Conservation (phyloP, 2,797 vertebrate species). For the Lates japonicus region DNA sequence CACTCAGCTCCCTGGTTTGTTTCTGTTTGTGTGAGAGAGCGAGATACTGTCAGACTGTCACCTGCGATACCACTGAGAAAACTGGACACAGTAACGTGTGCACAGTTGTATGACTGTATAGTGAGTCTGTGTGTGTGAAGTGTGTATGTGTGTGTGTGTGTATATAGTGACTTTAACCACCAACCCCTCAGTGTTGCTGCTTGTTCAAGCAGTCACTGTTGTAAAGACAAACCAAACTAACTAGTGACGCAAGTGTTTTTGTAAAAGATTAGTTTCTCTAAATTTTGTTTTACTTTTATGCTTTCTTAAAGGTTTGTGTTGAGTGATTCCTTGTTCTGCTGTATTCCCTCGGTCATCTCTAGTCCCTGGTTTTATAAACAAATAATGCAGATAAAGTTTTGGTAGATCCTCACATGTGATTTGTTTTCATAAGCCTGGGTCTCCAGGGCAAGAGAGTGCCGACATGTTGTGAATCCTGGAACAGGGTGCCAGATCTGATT, state of each 20-base stretch:
- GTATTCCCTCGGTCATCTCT: conserved; percentile 53
- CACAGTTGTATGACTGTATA: conserved; percentile 61
- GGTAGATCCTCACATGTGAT: conserved; percentile 44
- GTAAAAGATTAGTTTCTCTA: conserved; percentile 75
- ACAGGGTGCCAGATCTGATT: not conserved
- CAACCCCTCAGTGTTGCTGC: conserved; percentile 68
- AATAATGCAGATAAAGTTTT: conserved; percentile 50
- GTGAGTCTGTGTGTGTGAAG: conserved; percentile 23
- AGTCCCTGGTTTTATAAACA: conserved; percentile 64
- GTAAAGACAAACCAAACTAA: conserved; percentile 74
- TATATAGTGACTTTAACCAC: conserved; percentile 73
- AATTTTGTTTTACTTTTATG: conserved; percentile 72
- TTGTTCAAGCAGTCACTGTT: conserved; percentile 60
- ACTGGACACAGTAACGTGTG: conserved; percentile 63
- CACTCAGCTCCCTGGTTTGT: conserved; percentile 52
- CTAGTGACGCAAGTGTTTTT: conserved; percentile 75
- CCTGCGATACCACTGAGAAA: conserved; percentile 72
- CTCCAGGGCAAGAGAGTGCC: not conserved
- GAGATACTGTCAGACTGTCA: conserved; percentile 52
- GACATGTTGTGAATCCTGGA: conserved; percentile 29
- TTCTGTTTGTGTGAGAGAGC: conserved; percentile 37
- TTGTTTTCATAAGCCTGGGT: conserved; percentile 46
- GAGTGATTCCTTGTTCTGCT: conserved; percentile 67
- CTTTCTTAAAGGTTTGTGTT: conserved; percentile 73
- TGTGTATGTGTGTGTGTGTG: conserved; percentile 36